Evolutionary conservation across 2,797 vertebrate species (phyloP).

Genomic region (Pterois miles): DNA sequence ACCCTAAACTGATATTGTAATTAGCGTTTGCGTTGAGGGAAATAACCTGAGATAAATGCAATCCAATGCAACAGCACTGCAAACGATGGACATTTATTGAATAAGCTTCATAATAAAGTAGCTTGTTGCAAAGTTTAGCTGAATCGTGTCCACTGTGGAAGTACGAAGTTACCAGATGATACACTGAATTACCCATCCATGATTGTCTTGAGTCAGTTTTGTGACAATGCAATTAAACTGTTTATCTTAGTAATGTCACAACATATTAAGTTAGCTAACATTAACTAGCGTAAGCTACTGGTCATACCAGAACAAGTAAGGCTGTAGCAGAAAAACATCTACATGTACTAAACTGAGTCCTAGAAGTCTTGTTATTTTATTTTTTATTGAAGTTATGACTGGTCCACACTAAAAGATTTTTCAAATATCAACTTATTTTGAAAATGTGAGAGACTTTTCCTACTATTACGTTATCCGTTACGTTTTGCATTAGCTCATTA

Average conservation of each 20-base stretch:
- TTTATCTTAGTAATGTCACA: background rate
- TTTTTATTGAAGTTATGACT: too few relatives aligned
- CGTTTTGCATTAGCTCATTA: too few relatives aligned
- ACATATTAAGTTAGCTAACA: background rate
- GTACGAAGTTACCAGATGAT: background rate
- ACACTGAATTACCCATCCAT: background rate
- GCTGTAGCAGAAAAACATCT: background rate
- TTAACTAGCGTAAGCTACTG: background rate
- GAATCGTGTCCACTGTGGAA: background rate
- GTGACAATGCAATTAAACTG: background rate
- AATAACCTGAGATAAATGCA: constrained; percentile 3
- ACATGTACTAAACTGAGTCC: background rate
- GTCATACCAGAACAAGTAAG: background rate
- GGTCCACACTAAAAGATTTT: too few relatives aligned
- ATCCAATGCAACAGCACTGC: background rate
- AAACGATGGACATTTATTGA: background rate
- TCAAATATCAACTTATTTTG: too few relatives aligned
- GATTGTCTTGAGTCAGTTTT: background rate
- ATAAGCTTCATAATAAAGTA: background rate
- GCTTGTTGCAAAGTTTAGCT: background rate
- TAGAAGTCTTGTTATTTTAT: background rate
- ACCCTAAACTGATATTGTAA: background rate
- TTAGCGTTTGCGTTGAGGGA: background rate
- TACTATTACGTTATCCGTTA: too few relatives aligned
- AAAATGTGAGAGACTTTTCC: too few relatives aligned